Conservation (phyloP, 2,888 invertebrate genomes). For the Drosophila kambysellisi region DNA sequence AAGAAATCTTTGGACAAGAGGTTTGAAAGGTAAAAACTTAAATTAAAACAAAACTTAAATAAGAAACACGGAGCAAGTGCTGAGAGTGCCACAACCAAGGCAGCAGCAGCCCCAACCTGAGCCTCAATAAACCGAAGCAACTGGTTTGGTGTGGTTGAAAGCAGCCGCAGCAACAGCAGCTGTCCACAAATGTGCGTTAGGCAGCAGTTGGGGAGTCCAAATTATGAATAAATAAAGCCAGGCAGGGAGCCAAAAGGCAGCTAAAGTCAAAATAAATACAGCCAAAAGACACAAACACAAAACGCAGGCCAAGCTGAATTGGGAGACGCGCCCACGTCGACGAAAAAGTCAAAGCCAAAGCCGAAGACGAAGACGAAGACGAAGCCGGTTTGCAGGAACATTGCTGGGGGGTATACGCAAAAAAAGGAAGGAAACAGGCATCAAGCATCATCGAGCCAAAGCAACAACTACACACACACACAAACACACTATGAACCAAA, state of each 20-base stretch:
- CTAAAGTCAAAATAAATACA: slow-evolving; percentile 74
- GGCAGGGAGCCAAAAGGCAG: slow-evolving; percentile 28
- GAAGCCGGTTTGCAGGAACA: slow-evolving; percentile 78
- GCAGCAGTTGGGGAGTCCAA: slow-evolving; percentile 56
- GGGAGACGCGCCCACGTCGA: slow-evolving; percentile 53
- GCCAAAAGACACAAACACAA: slow-evolving; percentile 41
- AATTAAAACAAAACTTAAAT: slow-evolving; percentile 78
- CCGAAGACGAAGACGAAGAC: slow-evolving; percentile 36
- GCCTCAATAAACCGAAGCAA: slow-evolving; percentile 36
- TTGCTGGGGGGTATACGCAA: slow-evolving; percentile 58
- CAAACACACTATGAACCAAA: slow-evolving; percentile 5
- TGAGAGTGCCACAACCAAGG: slow-evolving; percentile 25
- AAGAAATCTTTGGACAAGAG: slow-evolving; percentile 78
- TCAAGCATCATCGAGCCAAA: slow-evolving; percentile 61
- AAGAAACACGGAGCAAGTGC: slow-evolving; percentile 61
- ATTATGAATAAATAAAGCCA: slow-evolving; percentile 74
- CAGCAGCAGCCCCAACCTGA: slow-evolving; percentile 3
- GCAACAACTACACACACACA: slow-evolving; percentile 17
- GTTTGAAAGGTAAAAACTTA: slow-evolving; percentile 80
- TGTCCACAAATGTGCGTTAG: slow-evolving; percentile 78
- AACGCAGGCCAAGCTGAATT: slow-evolving; percentile 25
- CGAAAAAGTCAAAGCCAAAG: slow-evolving; percentile 9
- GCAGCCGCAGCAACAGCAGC: slow-evolving; percentile 54
- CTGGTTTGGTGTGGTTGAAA: slow-evolving; percentile 65
- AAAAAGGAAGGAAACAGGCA: slow-evolving; percentile 80